A percentile compares a stretch with the other conserved stretches of the same genome.
phyloP scores from a whole-genome alignment of 2,797 vertebrate species.

The Danio kyathit region DNA sequence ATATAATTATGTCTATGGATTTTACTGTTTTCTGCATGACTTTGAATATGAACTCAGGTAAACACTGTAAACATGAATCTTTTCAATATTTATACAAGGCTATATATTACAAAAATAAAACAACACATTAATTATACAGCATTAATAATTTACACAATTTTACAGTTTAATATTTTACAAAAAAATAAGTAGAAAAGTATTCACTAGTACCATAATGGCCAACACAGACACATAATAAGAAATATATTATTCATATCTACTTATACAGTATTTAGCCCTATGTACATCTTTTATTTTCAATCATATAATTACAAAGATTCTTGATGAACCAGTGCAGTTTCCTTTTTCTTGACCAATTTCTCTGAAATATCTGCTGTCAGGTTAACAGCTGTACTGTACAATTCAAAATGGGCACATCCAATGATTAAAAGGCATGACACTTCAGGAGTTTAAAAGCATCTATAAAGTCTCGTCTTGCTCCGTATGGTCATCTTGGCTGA shows the following conservation, averaged over 20 bases:
- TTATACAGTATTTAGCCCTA: background rate
- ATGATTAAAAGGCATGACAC: background rate
- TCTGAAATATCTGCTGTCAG: background rate
- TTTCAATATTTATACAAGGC: background rate
- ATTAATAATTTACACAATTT: background rate
- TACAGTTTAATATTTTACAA: background rate
- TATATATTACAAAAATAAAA: conserved; percentile 3
- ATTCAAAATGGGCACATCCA: background rate
- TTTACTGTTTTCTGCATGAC: background rate
- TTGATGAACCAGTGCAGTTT: background rate
- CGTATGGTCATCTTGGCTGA: conserved; percentile 24
- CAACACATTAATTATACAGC: background rate
- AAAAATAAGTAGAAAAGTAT: background rate
- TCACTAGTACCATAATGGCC: background rate
- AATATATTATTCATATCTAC: background rate
- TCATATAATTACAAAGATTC: background rate
- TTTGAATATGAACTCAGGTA: background rate
- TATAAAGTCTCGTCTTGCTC: conserved; percentile 45
- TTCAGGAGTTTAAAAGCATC: background rate
- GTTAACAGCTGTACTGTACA: background rate
- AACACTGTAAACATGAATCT: background rate
- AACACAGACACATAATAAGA: background rate
- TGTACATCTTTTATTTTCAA: background rate
- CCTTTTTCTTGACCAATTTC: background rate
- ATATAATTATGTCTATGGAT: no score